Percentiles rank a stretch among this genome's conserved stretches.
Evolutionary conservation across 2,888 invertebrate genomes (phyloP).

Genomic region (Cataglyphis rosenhaueri): DNA sequence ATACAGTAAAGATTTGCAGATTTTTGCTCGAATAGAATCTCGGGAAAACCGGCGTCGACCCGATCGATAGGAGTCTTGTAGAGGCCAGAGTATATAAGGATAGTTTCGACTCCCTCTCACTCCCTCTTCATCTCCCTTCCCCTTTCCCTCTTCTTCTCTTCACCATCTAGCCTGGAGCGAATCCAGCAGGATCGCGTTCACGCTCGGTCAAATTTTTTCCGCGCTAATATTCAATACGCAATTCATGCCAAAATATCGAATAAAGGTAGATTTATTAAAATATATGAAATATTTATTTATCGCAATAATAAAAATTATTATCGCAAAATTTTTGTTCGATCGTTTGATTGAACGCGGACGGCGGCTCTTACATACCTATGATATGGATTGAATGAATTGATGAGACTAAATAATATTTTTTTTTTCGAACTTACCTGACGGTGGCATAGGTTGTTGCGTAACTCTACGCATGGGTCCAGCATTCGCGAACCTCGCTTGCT

Average conservation of each 20-base stretch:
- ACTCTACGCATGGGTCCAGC: slow-evolving; percentile 88
- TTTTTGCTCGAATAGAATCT: slow-evolving; percentile 67
- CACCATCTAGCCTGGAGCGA: slow-evolving; percentile 49
- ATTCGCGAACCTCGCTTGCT: slow-evolving; percentile 86
- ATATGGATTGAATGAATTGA: neutral
- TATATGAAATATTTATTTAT: neutral
- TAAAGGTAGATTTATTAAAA: neutral
- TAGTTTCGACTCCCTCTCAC: slow-evolving; percentile 64
- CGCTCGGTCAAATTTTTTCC: slow-evolving; percentile 59
- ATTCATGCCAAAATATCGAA: slow-evolving; percentile 17
- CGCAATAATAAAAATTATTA: neutral
- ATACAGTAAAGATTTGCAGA: slow-evolving; percentile 48
- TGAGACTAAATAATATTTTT: neutral
- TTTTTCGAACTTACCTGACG: slow-evolving; percentile 87
- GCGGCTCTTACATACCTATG: neutral
- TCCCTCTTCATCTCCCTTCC: neutral
- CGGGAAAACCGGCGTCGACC: slow-evolving; percentile 61
- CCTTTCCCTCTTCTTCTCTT: slow-evolving; percentile 36
- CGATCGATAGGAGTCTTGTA: slow-evolving; percentile 69
- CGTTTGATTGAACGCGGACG: neutral
- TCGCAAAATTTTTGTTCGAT: neutral
- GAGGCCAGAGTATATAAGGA: slow-evolving; percentile 65
- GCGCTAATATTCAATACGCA: slow-evolving; percentile 47
- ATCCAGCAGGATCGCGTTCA: slow-evolving; percentile 58
- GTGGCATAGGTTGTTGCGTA: slow-evolving; percentile 91